Evolutionary conservation across 1,140 invertebrate genomes (phyloP).

Genomic region (Rhynchophorus ferrugineus): DNA sequence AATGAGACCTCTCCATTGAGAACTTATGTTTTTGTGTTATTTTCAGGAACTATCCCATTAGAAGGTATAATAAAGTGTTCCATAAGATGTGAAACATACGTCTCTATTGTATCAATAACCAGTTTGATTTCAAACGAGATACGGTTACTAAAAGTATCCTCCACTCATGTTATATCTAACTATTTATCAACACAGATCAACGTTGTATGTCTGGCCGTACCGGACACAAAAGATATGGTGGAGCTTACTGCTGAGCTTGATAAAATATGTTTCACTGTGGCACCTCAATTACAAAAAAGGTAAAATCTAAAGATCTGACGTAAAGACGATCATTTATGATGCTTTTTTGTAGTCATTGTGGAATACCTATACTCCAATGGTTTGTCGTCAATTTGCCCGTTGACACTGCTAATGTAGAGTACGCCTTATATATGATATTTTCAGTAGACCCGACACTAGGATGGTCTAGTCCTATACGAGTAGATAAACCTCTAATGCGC

Average conservation of each 20-base stretch:
- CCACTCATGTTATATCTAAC: conserved; percentile 50
- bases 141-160: conserved; percentile 46
- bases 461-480: conserved; percentile 49
- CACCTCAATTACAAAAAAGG: conserved; percentile 42
- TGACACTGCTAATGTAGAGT: conserved; percentile 30
- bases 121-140: conserved; percentile 49
- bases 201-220: conserved; percentile 45
- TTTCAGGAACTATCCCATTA: conserved; percentile 43
- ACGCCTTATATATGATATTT: conserved; percentile 38
- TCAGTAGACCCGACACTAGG: conserved; percentile 39
- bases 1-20: background rate
- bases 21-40: background rate
- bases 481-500: conserved; percentile 44
- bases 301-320: conserved; percentile 17
- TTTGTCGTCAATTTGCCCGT: conserved; percentile 26
- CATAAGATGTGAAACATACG: conserved; percentile 44
- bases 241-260: conserved; percentile 40
- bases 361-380: conserved; percentile 47
- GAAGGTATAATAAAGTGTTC: conserved; percentile 46
- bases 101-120: conserved; percentile 45
- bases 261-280: conserved; percentile 38
- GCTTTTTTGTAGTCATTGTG: conserved; percentile 39
- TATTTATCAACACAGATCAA: conserved; percentile 44
- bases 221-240: conserved; percentile 36
- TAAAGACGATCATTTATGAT: background rate